Percentiles rank a stretch among this genome's conserved stretches.
Evolutionary conservation across 2,888 invertebrate species (phyloP).

Genomic region (Ichneumoninae sp.): DNA sequence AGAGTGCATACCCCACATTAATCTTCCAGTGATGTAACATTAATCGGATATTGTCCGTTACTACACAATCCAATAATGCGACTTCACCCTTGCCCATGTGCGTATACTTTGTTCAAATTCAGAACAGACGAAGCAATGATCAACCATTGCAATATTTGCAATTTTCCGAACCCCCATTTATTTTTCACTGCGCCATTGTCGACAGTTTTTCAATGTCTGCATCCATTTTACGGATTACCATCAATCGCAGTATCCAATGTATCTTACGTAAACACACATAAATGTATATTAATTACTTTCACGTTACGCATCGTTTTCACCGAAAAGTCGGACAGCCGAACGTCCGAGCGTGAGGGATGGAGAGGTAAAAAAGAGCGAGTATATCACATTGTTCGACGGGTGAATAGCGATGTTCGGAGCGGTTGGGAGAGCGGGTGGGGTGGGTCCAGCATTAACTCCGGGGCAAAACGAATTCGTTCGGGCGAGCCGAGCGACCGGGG

Average conservation of each 20-base stretch:
- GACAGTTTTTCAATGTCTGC: background rate
- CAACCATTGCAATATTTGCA: background rate
- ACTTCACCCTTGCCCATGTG: background rate
- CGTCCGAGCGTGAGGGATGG: background rate
- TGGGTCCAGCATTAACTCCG: constrained; percentile 25
- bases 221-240: background rate
- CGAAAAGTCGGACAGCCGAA: background rate
- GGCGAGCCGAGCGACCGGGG: constrained; percentile 28
- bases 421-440: background rate
- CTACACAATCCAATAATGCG: too few species aligned
- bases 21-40: too few species aligned
- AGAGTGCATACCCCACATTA: too few species aligned
- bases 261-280: background rate
- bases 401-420: background rate
- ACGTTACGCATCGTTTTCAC: background rate
- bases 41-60: too few species aligned
- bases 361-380: constrained; percentile 12
- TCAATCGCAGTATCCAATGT: background rate
- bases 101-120: too few species aligned
- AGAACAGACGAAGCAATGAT: too few species aligned
- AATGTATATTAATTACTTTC: background rate
- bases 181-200: background rate
- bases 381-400: constrained; percentile 19
- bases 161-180: background rate
- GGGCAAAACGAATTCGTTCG: constrained; percentile 54